Percentiles rank a stretch among this genome's conserved stretches.
phyloP scores from a whole-genome alignment of 2,888 invertebrate species.

The Hirtodrosophila confusa region DNA sequence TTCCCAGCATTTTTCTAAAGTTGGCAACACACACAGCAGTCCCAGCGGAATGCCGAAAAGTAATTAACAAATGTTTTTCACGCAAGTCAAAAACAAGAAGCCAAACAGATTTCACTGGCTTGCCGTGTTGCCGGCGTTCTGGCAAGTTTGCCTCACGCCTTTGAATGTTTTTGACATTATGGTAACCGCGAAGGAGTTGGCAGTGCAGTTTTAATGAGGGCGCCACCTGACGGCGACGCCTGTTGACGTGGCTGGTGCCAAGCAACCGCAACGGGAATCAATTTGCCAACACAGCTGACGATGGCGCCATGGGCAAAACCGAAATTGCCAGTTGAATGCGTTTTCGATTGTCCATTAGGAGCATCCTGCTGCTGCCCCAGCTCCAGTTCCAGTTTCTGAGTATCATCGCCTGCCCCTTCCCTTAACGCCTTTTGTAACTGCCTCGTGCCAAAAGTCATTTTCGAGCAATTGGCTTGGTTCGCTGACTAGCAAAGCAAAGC shows the following conservation, averaged over 20 bases:
- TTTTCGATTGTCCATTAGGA: conserved; percentile 79
- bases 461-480: conserved; percentile 76
- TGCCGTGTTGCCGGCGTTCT: not conserved
- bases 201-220: conserved; percentile 70
- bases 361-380: conserved; percentile 27
- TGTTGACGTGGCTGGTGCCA: conserved; percentile 55
- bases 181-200: conserved; percentile 31
- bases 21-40: conserved; percentile 1
- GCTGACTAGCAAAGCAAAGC: conserved; percentile 59
- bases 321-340: conserved; percentile 79
- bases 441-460: conserved; percentile 76
- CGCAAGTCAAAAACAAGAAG: conserved; percentile 45
- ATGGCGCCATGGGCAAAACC: conserved; percentile 60
- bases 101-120: conserved; percentile 14
- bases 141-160: conserved; percentile 13
- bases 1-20: not conserved
- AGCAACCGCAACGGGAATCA: conserved; percentile 73
- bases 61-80: conserved; percentile 71
- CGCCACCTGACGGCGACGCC: conserved; percentile 63
- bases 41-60: conserved; percentile 43
- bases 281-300: conserved; percentile 58
- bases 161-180: conserved; percentile 65
- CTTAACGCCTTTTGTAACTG: conserved; percentile 47
- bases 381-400: conserved; percentile 18
- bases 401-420: conserved; percentile 35